Base-by-base conservation (phyloP, 1,140 invertebrate species). In the Leptopilina clavipes region DNA sequence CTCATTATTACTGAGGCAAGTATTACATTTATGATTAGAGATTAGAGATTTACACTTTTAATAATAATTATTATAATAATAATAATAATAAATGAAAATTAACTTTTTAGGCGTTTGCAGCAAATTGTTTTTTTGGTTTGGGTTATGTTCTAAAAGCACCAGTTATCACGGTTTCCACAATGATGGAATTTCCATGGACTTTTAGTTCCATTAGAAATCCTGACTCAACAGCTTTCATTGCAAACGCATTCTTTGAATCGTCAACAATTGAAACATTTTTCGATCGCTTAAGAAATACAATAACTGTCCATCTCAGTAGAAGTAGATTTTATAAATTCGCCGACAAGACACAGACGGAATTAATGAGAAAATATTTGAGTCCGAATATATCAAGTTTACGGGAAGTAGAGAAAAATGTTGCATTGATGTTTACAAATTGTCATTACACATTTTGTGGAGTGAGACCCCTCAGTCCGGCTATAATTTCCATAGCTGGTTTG, bases 161-260 rank as follows among this genome's bases (percentile, higher is more conserved):
- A 0, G 88, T 92, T 2, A 89, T 94, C 6, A 92, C 92, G 0
- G 82, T 93, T 0, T 90, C 92, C 54, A 92, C 93, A 1, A 91
- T 91, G 45, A 91, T 91, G 3, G 88, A 92, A 1, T 91, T 93
- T 75, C 93, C 93, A 0, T 94, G 93, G 93, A 86, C 92, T 1
- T 91, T 93, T 70, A 91, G 92, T 6, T 89, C 92, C 75, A 88
- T 94, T 22, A 93, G 90, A 0, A 94, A 94, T 83, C 93, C 93
- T 0, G 92, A 93, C 19, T 93, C 91, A 22, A 88, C 92, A 0
- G 91, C 93, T 0, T 92, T 93, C 77, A 90, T 93, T 40, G 92
- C 94, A 0, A 91, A 91, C 19, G 92, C 91, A 70, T 90, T 94
- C 80, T 81, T 92, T 12, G 82, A 88, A 0, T 92, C 90, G 40